Evolutionary conservation across 2,113 vertebrate genomes (phyloP).

Genomic region (Kryptolebias marmoratus): DNA sequence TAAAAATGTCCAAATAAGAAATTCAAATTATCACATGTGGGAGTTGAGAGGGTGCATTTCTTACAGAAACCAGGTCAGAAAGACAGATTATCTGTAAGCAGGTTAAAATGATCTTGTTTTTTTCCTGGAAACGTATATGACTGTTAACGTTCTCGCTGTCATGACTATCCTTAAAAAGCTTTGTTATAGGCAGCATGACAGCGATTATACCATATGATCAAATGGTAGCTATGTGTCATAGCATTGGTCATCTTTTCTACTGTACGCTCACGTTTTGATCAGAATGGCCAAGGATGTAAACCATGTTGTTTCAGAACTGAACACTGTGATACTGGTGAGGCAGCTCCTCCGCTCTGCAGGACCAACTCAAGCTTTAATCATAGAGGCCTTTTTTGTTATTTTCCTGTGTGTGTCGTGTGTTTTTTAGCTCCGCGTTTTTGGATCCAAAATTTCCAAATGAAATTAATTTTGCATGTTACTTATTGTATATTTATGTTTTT

Average conservation of each 20-base stretch:
- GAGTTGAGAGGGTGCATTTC: neutral
- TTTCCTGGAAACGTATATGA: slow-evolving; percentile 45
- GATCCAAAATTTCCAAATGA: slow-evolving; percentile 44
- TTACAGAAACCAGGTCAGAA: slow-evolving; percentile 38
- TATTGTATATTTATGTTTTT: slow-evolving; percentile 31
- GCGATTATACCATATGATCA: slow-evolving; percentile 47
- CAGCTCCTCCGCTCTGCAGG: slow-evolving; percentile 70
- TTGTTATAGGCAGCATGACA: slow-evolving; percentile 35
- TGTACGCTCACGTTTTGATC: slow-evolving; percentile 43
- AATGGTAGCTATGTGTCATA: slow-evolving; percentile 69
- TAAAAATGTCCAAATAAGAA: slow-evolving; percentile 28
- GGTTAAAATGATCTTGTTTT: slow-evolving; percentile 20
- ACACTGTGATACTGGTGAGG: slow-evolving; percentile 76
- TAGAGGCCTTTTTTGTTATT: slow-evolving; percentile 43
- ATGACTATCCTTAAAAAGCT: slow-evolving; percentile 48
- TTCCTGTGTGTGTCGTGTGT: slow-evolving; percentile 37
- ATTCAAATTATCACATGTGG: slow-evolving; percentile 24
- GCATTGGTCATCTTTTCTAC: slow-evolving; percentile 53
- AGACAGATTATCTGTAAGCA: slow-evolving; percentile 59
- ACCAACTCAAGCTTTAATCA: slow-evolving; percentile 76
- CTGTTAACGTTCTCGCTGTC: slow-evolving; percentile 60
- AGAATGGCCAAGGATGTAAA: slow-evolving; percentile 49
- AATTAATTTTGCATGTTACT: slow-evolving; percentile 34
- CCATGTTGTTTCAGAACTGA: slow-evolving; percentile 62
- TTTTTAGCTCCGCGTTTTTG: slow-evolving; percentile 41